phyloP scores from a whole-genome alignment of 2,113 vertebrate genomes.

The Dasyurus viverrinus region DNA sequence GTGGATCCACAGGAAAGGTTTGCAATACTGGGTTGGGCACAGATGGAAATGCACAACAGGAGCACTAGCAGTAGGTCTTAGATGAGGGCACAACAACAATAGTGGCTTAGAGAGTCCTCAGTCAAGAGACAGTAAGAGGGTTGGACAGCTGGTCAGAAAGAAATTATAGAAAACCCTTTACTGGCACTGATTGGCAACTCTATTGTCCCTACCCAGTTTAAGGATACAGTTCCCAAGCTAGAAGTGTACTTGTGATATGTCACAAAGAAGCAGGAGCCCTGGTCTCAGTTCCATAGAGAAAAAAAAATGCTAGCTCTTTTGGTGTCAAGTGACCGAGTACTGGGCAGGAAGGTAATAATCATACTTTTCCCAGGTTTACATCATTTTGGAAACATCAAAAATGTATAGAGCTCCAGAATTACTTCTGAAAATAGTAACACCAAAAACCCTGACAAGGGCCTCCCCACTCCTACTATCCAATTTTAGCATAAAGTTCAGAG shows the following conservation, averaged over 20 bases:
- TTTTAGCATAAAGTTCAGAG: not conserved
- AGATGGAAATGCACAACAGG: too few relatives aligned
- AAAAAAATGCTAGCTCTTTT: not conserved
- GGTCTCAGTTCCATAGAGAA: not conserved
- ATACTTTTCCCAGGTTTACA: not conserved
- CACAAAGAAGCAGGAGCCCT: not conserved
- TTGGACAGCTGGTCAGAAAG: not conserved
- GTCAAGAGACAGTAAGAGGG: not conserved
- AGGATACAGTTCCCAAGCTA: not conserved
- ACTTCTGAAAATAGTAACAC: not conserved
- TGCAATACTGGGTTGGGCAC: not conserved
- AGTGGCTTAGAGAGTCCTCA: not conserved
- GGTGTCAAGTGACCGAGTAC: not conserved
- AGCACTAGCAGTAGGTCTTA: too few relatives aligned
- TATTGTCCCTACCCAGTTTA: not conserved
- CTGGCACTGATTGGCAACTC: not conserved
- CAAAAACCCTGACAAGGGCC: not conserved
- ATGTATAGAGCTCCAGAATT: not conserved
- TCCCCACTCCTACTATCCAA: not conserved
- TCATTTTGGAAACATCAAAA: not conserved
- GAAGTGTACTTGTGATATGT: not conserved
- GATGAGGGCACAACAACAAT: not conserved
- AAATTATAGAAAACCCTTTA: not conserved
- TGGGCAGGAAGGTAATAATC: slow-evolving; percentile 7
- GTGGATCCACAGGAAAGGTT: not conserved